These are phyloP conservation scores for Calliopsis andreniformis DNA, from an alignment of 1,140 invertebrate species.

Conservation along the genomic window DNA sequence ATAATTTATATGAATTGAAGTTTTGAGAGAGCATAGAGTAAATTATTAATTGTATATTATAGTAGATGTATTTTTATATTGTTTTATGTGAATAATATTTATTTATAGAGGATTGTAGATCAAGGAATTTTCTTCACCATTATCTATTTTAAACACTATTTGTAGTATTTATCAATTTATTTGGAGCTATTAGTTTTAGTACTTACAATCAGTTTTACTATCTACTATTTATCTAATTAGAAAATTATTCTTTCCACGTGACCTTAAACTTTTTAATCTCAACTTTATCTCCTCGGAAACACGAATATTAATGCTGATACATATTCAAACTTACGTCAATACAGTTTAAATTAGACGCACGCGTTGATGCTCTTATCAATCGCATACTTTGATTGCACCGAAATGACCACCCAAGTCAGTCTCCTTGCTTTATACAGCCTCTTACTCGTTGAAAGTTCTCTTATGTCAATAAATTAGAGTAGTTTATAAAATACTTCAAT, in stretches of 20 bases:
- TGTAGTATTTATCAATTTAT: neutral
- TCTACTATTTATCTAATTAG: neutral
- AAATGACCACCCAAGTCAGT: neutral
- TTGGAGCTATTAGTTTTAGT: neutral
- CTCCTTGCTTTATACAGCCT: slow-evolving; percentile 11
- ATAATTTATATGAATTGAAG: too few relatives aligned
- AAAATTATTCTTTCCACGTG: slow-evolving; percentile 1
- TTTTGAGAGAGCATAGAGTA: too few relatives aligned
- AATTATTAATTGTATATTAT: too few relatives aligned
- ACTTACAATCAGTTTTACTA: too few relatives aligned
- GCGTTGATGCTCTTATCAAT: slow-evolving; percentile 40
- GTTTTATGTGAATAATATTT: too few relatives aligned
- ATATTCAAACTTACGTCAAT: slow-evolving; percentile 33
- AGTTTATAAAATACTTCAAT: neutral
- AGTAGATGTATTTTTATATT: too few relatives aligned
- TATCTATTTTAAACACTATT: neutral
- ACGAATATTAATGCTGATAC: slow-evolving; percentile 15
- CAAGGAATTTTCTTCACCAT: too few relatives aligned
- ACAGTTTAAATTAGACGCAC: slow-evolving; percentile 32
- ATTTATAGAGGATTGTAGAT: too few relatives aligned
- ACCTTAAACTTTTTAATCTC: neutral
- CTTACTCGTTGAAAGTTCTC: slow-evolving; percentile 4
- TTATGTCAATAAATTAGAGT: neutral
- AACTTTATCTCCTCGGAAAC: neutral
- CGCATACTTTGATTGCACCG: slow-evolving; percentile 29